These are phyloP conservation scores for Sinocyclocheilus rhinocerous DNA, from an alignment of 2,113 vertebrate species.

Conservation along the genomic window DNA sequence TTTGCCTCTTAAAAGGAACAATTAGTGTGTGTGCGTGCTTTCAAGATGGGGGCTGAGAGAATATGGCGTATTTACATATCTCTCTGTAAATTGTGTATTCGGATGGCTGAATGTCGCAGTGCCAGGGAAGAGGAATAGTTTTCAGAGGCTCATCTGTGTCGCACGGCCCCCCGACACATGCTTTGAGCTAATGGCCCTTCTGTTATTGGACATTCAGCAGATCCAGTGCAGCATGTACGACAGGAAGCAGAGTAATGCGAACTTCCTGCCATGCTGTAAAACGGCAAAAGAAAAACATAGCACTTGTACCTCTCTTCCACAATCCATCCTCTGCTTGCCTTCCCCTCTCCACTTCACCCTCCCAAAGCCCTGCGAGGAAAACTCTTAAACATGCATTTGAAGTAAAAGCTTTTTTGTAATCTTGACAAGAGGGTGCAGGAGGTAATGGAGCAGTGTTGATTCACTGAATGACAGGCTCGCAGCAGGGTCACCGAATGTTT, in stretches of 20 bases:
- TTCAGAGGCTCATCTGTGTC: constrained; percentile 31
- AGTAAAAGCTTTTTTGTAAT: constrained; percentile 30
- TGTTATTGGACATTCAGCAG: constrained; percentile 30
- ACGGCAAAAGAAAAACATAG: constrained; percentile 15
- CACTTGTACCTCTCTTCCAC: background rate
- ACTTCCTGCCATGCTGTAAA: constrained; percentile 44
- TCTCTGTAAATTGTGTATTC: constrained; percentile 42
- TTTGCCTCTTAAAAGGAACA: constrained; percentile 57
- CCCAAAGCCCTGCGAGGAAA: background rate
- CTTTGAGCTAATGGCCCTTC: constrained; percentile 31
- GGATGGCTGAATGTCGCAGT: constrained; percentile 41
- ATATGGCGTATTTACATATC: constrained; percentile 38
- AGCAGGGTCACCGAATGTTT: constrained; percentile 5
- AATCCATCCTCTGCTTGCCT: background rate
- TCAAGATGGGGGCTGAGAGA: constrained; percentile 31
- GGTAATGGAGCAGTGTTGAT: constrained; percentile 30
- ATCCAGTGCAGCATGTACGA: constrained; percentile 3
- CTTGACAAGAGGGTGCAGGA: background rate
- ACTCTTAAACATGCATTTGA: background rate
- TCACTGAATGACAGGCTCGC: background rate
- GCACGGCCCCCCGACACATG: constrained; percentile 18
- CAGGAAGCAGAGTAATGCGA: constrained; percentile 22
- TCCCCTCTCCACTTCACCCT: background rate
- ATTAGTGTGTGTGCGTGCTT: constrained; percentile 29
- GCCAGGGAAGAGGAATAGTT: constrained; percentile 40